phyloP scores from a whole-genome alignment of 92 coral and sea anemone genomes.

The Porites divaricata region DNA sequence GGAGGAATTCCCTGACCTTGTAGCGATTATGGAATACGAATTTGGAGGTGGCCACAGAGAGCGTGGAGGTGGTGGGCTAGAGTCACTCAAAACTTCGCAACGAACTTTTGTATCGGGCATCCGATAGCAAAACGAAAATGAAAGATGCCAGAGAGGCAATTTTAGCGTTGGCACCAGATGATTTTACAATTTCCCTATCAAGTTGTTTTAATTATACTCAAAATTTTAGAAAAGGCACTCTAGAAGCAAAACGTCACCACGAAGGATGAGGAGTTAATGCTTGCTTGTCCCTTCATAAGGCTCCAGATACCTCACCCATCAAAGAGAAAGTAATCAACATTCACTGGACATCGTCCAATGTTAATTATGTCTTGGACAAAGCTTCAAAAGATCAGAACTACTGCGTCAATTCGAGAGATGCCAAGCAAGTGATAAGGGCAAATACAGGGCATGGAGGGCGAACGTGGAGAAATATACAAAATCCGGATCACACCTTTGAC shows the following conservation, averaged over 20 bases:
- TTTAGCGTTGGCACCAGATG: conserved; percentile 47
- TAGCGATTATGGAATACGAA: conserved; percentile 40
- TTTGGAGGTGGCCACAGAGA: conserved; percentile 49
- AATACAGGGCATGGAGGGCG: conserved; percentile 52
- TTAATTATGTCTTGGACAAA: conserved; percentile 42
- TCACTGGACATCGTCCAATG: conserved; percentile 38
- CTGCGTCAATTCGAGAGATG: conserved; percentile 27
- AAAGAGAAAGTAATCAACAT: conserved; percentile 32
- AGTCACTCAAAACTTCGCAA: conserved; percentile 55
- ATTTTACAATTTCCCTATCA: conserved; percentile 41
- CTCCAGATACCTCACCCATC: conserved; percentile 56
- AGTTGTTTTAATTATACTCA: conserved; percentile 66
- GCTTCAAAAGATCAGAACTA: conserved; percentile 5
- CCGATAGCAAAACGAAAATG: conserved; percentile 55
- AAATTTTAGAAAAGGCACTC: conserved; percentile 47
- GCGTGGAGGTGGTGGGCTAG: conserved; percentile 58
- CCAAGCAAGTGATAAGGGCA: conserved; percentile 52
- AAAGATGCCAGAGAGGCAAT: conserved; percentile 59
- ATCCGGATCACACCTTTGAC: conserved; percentile 61
- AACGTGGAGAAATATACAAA: conserved; percentile 50
- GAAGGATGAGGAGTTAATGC: conserved; percentile 56
- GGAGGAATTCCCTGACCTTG: conserved; percentile 57
- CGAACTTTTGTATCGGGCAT: conserved; percentile 49
- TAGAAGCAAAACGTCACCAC: conserved; percentile 53
- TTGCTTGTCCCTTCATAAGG: conserved; percentile 58